Evolutionary conservation across 2,888 invertebrate genomes (phyloP).

Genomic region (Acrobasis suavella): DNA sequence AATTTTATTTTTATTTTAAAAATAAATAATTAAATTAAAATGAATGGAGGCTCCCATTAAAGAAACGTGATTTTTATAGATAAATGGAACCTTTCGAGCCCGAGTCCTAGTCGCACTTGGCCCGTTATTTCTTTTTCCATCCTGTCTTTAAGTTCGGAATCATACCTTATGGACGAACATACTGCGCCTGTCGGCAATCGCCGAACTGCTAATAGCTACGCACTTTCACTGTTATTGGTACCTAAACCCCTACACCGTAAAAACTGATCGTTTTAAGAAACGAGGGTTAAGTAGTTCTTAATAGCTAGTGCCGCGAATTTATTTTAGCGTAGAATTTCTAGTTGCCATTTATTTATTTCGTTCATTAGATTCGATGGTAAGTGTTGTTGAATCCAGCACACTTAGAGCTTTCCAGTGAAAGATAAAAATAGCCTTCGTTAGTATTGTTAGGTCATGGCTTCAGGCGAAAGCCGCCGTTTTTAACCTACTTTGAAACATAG

Average conservation of each 20-base stretch:
- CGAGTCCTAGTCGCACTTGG: no score
- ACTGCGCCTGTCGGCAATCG: conserved; percentile 30
- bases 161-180: conserved; percentile 25
- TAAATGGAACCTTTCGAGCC: no score
- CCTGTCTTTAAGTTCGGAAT: not conserved
- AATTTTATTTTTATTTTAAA: no score
- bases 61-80: no score
- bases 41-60: no score
- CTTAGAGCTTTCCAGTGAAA: not conserved
- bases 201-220: conserved; percentile 35
- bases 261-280: conserved; percentile 36
- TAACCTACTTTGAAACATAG: not conserved
- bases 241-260: conserved; percentile 36
- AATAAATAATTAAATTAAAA: no score
- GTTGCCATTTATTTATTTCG: not conserved
- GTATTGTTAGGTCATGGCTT: not conserved
- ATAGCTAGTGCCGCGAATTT: conserved; percentile 12
- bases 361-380: not conserved
- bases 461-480: not conserved
- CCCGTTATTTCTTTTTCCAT: not conserved
- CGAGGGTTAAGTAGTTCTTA: conserved; percentile 21
- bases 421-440: conserved; percentile 2
- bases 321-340: not conserved
- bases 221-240: conserved; percentile 34
- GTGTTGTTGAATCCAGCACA: not conserved